Conservation (phyloP, 2,797 vertebrate genomes). For the Threskiornis aethiopicus region DNA sequence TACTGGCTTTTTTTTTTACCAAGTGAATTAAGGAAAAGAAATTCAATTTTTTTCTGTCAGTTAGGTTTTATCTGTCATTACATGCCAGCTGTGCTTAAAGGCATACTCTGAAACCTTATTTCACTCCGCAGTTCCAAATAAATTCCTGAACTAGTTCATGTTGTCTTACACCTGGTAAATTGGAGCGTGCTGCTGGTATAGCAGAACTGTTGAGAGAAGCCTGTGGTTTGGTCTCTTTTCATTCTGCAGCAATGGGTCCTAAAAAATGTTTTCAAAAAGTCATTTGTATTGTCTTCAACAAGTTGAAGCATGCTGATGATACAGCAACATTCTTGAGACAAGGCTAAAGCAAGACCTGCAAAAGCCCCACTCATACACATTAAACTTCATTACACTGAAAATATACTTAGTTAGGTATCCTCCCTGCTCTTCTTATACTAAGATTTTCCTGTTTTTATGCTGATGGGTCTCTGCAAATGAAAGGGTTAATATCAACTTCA, state of each 20-base stretch:
- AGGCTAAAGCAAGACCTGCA: background rate
- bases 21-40: background rate
- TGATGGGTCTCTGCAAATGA: background rate
- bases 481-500: background rate
- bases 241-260: background rate
- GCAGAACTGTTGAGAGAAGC: background rate
- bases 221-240: background rate
- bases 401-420: background rate
- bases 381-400: background rate
- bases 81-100: background rate
- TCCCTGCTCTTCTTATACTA: background rate
- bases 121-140: background rate
- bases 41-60: background rate
- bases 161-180: background rate
- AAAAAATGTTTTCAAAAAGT: background rate
- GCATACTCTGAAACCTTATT: background rate
- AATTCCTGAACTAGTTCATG: background rate
- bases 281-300: background rate
- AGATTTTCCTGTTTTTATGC: background rate
- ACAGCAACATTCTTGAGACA: background rate
- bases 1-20: background rate
- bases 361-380: background rate
- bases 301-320: background rate
- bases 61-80: background rate
- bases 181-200: background rate